These are phyloP conservation scores for Saguinus midas DNA, from an alignment of 2,113 vertebrate genomes.

Conservation along the genomic window DNA sequence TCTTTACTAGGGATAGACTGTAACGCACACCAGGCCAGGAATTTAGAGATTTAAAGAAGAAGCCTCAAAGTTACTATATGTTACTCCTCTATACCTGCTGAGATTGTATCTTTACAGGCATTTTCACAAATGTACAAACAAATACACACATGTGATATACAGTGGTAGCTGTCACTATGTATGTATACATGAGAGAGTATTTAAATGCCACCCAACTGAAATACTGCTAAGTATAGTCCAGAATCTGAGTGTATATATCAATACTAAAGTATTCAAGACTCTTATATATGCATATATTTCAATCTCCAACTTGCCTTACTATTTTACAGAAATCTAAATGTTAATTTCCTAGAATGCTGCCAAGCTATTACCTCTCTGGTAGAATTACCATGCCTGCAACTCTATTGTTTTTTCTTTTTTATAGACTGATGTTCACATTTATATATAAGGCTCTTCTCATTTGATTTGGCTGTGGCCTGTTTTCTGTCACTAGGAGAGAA, in stretches of 20 bases:
- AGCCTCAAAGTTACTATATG: background rate
- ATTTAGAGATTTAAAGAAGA: constrained; percentile 2
- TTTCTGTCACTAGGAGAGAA: constrained; percentile 36
- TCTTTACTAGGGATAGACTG: background rate
- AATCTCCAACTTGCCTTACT: background rate
- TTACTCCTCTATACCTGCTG: background rate
- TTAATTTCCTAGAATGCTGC: background rate
- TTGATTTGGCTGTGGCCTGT: constrained; percentile 31
- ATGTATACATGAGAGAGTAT: background rate
- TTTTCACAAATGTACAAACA: background rate
- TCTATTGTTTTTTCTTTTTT: background rate
- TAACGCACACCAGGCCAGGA: background rate
- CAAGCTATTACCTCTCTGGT: background rate
- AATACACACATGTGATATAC: background rate
- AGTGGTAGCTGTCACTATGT: background rate
- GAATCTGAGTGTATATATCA: background rate
- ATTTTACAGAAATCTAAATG: background rate
- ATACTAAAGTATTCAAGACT: background rate
- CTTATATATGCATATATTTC: background rate
- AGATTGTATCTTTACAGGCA: background rate
- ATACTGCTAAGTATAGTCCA: background rate
- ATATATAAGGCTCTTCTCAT: background rate
- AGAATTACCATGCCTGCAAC: background rate
- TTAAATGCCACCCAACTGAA: constrained; percentile 15
- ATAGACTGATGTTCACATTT: background rate